Evolutionary conservation across 1,140 invertebrate species (phyloP).

Genomic region (Drosophila busckii): DNA sequence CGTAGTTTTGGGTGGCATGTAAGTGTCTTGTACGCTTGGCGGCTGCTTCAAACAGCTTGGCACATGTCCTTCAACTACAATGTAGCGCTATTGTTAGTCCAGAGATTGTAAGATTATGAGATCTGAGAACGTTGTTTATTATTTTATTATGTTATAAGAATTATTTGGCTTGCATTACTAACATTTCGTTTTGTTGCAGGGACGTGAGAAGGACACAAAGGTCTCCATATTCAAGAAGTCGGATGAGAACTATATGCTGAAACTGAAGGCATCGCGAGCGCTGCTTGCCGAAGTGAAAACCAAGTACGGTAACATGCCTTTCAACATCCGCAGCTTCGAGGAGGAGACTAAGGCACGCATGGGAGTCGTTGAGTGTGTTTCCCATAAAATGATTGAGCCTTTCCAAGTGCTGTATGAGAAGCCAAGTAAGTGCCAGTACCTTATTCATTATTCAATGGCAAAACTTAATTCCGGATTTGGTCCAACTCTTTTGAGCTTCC

Average conservation of each 20-base stretch:
- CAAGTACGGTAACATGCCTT: constrained; percentile 96
- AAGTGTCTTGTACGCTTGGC: constrained; percentile 26
- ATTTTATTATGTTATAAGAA: too few relatives aligned
- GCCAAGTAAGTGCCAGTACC: constrained; percentile 74
- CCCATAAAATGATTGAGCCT: constrained; percentile 97
- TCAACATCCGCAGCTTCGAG: constrained; percentile 93
- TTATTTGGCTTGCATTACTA: constrained; percentile 4
- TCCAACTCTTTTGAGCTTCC: constrained; percentile 46
- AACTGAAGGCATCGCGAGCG: constrained; percentile 96
- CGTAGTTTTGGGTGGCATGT: constrained; percentile 6
- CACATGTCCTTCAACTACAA: constrained; percentile 26
- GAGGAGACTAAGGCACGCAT: constrained; percentile 98
- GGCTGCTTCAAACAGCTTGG: constrained; percentile 11
- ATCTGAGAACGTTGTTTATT: constrained; percentile 62
- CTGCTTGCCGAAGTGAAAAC: constrained; percentile 97
- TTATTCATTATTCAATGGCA: constrained; percentile 6
- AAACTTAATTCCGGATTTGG: constrained; percentile 74
- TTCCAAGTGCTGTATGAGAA: constrained; percentile 92
- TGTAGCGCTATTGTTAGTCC: constrained; percentile 17
- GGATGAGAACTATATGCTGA: constrained; percentile 97
- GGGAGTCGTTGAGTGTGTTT: constrained; percentile 98
- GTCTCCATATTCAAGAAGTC: constrained; percentile 99
- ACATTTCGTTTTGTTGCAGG: constrained; percentile 79
- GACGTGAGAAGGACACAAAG: constrained; percentile 94
- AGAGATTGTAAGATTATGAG: constrained; percentile 77